phyloP scores from a whole-genome alignment of 2,888 invertebrate genomes.

The Iphiclides podalirius region DNA sequence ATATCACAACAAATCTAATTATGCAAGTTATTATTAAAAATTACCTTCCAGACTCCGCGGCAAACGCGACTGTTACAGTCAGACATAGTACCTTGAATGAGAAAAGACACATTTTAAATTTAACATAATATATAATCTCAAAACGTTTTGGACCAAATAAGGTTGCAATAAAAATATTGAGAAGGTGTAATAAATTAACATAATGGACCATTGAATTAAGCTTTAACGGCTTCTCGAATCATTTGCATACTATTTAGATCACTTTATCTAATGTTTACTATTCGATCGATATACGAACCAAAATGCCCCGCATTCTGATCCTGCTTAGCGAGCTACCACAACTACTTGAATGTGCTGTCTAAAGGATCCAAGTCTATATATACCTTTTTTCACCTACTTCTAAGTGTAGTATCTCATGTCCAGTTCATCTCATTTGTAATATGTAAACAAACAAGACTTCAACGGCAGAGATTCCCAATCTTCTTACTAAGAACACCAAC shows the following conservation, averaged over 20 bases:
- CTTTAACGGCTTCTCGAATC: conserved; percentile 11
- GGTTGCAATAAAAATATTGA: conserved; percentile 16
- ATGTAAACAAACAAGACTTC: conserved; percentile 18
- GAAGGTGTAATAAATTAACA: conserved; percentile 14
- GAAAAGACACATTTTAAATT: conserved; percentile 9
- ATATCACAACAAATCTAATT: background rate
- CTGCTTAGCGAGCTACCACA: conserved; percentile 19
- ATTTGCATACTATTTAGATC: conserved; percentile 25
- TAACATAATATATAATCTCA: conserved; percentile 4
- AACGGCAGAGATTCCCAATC: conserved; percentile 22
- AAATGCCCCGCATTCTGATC: conserved; percentile 28
- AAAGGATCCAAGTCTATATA: conserved; percentile 31
- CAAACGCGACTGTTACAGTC: conserved; percentile 20
- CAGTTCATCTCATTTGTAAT: conserved; percentile 26
- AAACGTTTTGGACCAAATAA: conserved; percentile 14
- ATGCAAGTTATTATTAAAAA: background rate
- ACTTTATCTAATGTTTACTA: conserved; percentile 19
- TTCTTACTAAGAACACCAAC: background rate
- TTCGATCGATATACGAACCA: conserved; percentile 27
- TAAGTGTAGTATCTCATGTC: conserved; percentile 27
- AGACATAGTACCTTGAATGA: conserved; percentile 22
- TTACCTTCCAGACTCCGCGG: conserved; percentile 22
- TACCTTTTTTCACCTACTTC: conserved; percentile 29
- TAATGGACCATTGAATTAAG: conserved; percentile 20
- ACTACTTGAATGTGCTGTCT: conserved; percentile 28